Evolutionary conservation across 2,113 vertebrate genomes (phyloP), one percentile per base, ranked within the genome.

Genomic region (Corythaeola cristata): DNA sequence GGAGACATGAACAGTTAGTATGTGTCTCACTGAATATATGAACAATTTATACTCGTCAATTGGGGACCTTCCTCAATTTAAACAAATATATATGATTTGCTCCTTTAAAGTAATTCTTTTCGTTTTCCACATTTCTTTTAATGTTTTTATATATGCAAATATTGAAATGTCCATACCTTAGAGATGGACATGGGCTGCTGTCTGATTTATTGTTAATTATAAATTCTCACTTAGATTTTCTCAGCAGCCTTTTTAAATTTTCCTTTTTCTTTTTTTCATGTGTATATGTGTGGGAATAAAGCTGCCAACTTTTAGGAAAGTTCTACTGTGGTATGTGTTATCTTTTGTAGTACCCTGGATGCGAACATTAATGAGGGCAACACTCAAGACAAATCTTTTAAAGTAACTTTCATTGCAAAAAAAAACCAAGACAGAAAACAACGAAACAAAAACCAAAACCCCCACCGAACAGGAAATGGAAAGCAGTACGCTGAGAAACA

Each of bases 181-280:
- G 24, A 72, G 63, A 8, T 80, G 15, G 22, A 47, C 45, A 10
- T 15, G 33, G 23, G 5, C 28, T 84, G 13, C 32, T 88, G 6
- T 32, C n/a, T 82, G 58, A 66, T 39, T 82, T 78, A 15, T 27
- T 64, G 6, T 37, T 81, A 41, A 67, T 71, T 91, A 28, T 15
- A 68, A 72, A 82, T 79, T 68, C 44, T 90, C 17, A 58, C 27
- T 20, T 37, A 15, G 20, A 39, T 73, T 85, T 79, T 59, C 27
- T 86, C 24, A 80, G 41, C 5, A 73, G 9, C 15, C 15, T 79
- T 59, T 90, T 76, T 2, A 20, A 35, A 3, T 49, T 66, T 93
- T n/a, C 2, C 2, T 3, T 56, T 79, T 47, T 56, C 4, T 22
- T 39, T 21, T 39, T 32, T 14, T 12, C 1, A 1, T 22, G 9